Conservation (phyloP, 2,113 vertebrate species). For the Bagarius yarrelli region DNA sequence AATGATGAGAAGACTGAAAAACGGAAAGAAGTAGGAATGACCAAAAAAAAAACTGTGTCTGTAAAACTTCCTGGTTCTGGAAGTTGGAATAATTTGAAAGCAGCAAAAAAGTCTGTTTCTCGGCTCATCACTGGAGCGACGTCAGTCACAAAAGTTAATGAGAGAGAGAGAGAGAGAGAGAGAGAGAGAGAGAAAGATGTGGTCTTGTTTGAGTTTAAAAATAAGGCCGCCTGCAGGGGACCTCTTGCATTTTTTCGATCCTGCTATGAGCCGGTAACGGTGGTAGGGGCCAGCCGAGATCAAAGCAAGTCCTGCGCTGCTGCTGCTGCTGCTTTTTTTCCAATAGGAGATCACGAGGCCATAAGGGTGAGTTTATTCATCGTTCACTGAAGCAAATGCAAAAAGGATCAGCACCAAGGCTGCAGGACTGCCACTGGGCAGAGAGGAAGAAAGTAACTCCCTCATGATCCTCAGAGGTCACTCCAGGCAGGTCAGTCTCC, state of each 20-base stretch:
- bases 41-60: neutral
- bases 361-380: slow-evolving; percentile 84
- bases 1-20: slow-evolving; percentile 20
- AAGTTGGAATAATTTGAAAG: neutral
- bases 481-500: slow-evolving; percentile 67
- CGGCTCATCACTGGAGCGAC: neutral
- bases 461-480: slow-evolving; percentile 88
- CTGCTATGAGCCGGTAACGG: slow-evolving; percentile 71
- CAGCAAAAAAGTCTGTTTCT: no score
- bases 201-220: slow-evolving; percentile 8
- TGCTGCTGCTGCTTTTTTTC: slow-evolving; percentile 24
- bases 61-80: no score
- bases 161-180: neutral
- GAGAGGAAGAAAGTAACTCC: slow-evolving; percentile 83
- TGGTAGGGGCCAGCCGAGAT: slow-evolving; percentile 74
- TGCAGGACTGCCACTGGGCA: slow-evolving; percentile 81
- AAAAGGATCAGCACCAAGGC: slow-evolving; percentile 91
- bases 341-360: slow-evolving; percentile 76
- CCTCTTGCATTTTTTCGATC: slow-evolving; percentile 64
- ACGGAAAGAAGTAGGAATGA: slow-evolving; percentile 1
- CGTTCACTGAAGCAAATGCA: slow-evolving; percentile 81
- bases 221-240: slow-evolving; percentile 15
- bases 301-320: slow-evolving; percentile 73
- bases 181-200: neutral
- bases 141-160: slow-evolving; percentile 23